Conservation (phyloP, 1,140 invertebrate species). For the Eumaeus atala region DNA sequence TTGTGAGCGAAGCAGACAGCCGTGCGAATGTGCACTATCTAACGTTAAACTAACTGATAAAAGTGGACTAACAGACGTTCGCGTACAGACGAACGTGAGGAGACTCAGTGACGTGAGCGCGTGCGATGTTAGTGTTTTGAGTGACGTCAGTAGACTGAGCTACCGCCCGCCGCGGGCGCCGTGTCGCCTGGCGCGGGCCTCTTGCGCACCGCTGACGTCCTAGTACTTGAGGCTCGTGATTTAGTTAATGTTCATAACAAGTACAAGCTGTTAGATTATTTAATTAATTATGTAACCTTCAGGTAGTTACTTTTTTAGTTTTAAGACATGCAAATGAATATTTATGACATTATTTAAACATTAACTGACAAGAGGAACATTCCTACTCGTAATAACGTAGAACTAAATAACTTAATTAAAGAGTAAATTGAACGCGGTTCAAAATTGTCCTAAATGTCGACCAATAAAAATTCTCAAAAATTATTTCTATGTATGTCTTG, state of each 20-base stretch:
- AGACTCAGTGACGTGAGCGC: neutral
- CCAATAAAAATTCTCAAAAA: too few species aligned
- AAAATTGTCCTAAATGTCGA: too few species aligned
- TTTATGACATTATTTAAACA: too few species aligned
- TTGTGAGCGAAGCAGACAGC: conserved; percentile 34
- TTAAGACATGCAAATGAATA: conserved; percentile 2
- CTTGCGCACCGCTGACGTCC: conserved; percentile 24
- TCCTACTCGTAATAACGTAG: too few species aligned
- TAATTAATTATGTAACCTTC: conserved; percentile 1
- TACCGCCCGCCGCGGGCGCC: conserved; percentile 32
- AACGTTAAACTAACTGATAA: conserved; percentile 23
- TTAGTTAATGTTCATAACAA: conserved; percentile 55
- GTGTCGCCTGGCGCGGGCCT: conserved; percentile 32
- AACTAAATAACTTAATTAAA: too few species aligned
- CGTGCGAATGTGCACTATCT: conserved; percentile 54
- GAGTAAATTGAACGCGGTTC: too few species aligned
- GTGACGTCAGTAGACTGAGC: conserved; percentile 15
- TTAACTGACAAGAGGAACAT: too few species aligned
- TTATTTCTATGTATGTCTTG: too few species aligned
- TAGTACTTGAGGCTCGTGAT: conserved; percentile 48
- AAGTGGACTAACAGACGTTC: neutral
- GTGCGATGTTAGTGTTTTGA: neutral
- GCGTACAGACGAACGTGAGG: conserved; percentile 10
- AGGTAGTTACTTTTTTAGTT: neutral
- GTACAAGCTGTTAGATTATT: conserved; percentile 51